Evolutionary conservation across 1,140 invertebrate species (phyloP).

Genomic region (Akabosia matsudoensis): DNA sequence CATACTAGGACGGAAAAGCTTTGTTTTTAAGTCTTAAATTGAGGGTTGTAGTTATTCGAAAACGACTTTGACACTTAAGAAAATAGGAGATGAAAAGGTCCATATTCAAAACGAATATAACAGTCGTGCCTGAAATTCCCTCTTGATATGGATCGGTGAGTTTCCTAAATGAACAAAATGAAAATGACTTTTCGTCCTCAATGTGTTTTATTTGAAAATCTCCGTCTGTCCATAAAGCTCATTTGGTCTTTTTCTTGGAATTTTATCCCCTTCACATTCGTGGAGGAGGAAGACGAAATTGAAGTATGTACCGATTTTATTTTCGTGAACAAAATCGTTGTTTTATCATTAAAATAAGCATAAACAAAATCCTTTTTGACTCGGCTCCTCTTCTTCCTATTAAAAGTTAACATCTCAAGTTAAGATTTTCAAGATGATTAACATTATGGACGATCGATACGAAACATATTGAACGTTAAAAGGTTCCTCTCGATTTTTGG

Average conservation of each 20-base stretch:
- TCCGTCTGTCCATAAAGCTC: background rate
- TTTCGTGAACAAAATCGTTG: background rate
- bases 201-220: background rate
- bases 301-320: no score
- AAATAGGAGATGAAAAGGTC: no score
- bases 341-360: background rate
- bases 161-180: conserved; percentile 18
- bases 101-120: background rate
- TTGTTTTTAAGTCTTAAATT: no score
- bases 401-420: background rate
- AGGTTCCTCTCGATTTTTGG: no score
- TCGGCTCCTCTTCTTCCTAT: background rate
- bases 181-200: background rate
- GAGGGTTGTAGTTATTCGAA: no score
- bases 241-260: conserved; percentile 20
- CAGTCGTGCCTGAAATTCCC: no score
- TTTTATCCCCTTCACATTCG: background rate
- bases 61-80: no score
- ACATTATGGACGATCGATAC: background rate
- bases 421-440: background rate
- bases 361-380: background rate
- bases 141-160: conserved; percentile 16
- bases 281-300: no score
- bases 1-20: no score
- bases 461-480: background rate